These are phyloP conservation scores for Drosophila silvestris DNA, from an alignment of 2,888 invertebrate genomes.

Conservation along the genomic window DNA sequence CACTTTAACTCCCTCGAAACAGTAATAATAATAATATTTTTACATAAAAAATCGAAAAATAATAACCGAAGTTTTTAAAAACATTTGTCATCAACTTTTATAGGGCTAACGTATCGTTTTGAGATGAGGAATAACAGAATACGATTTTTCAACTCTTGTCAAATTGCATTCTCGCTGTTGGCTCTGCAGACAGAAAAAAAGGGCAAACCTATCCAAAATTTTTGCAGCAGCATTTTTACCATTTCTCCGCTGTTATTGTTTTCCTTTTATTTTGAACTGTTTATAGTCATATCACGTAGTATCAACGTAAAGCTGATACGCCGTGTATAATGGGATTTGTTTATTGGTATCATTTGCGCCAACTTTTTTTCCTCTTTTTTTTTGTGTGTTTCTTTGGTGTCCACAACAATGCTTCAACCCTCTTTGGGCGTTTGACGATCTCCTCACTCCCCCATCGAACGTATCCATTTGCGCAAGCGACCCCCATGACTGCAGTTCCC, in stretches of 20 bases:
- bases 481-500: slow-evolving; percentile 41
- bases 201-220: background rate
- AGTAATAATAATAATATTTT: background rate
- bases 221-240: slow-evolving; percentile 13
- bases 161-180: slow-evolving; percentile 31
- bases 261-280: slow-evolving; percentile 41
- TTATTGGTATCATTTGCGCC: slow-evolving; percentile 84
- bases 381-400: slow-evolving; percentile 13
- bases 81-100: background rate
- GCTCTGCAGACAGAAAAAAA: slow-evolving; percentile 13
- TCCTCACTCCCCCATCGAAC: background rate
- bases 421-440: background rate
- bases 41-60: background rate
- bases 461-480: slow-evolving; percentile 35
- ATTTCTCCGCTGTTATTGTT: slow-evolving; percentile 12
- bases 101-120: slow-evolving; percentile 1
- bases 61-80: background rate
- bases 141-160: slow-evolving; percentile 16
- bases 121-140: background rate
- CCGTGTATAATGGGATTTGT: slow-evolving; percentile 85
- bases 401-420: slow-evolving; percentile 28
- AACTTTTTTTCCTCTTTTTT: slow-evolving; percentile 34
- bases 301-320: slow-evolving; percentile 83
- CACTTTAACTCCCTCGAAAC: background rate
- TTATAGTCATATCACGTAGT: slow-evolving; percentile 83